Conservation (phyloP, 1,140 invertebrate species). For the Drosophila repleta region DNA sequence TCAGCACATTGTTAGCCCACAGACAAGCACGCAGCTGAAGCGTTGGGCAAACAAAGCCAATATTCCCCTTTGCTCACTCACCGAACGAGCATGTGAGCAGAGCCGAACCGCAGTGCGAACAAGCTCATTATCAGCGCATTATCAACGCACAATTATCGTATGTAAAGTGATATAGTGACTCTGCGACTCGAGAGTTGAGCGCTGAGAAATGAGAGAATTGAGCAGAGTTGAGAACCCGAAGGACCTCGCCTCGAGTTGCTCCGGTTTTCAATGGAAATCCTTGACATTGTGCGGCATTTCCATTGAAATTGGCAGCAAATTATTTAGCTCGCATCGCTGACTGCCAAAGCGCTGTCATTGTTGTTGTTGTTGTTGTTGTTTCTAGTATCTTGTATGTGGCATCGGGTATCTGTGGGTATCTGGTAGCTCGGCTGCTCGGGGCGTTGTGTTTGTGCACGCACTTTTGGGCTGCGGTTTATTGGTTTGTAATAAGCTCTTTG, state of each 20-base stretch:
- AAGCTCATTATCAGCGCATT: slow-evolving; percentile 52
- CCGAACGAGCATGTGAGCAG: too few species aligned
- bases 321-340: slow-evolving; percentile 40
- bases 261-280: slow-evolving; percentile 15
- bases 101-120: not conserved
- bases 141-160: slow-evolving; percentile 76
- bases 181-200: not conserved
- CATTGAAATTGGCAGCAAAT: slow-evolving; percentile 31
- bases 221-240: not conserved
- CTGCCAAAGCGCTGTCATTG: slow-evolving; percentile 20
- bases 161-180: slow-evolving; percentile 67
- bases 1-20: too few species aligned
- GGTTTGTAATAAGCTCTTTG: slow-evolving; percentile 82
- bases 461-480: slow-evolving; percentile 72
- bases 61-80: too few species aligned
- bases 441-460: slow-evolving; percentile 45
- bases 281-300: slow-evolving; percentile 28
- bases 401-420: slow-evolving; percentile 35
- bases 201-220: not conserved
- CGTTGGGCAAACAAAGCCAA: too few species aligned
- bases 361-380: slow-evolving; percentile 30
- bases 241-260: not conserved
- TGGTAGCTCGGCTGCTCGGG: slow-evolving; percentile 30
- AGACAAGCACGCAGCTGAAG: too few species aligned
- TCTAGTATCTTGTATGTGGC: slow-evolving; percentile 24